These are phyloP conservation scores for Nothoprocta pentlandii DNA, from an alignment of 2,113 vertebrate genomes.

Conservation along the genomic window DNA sequence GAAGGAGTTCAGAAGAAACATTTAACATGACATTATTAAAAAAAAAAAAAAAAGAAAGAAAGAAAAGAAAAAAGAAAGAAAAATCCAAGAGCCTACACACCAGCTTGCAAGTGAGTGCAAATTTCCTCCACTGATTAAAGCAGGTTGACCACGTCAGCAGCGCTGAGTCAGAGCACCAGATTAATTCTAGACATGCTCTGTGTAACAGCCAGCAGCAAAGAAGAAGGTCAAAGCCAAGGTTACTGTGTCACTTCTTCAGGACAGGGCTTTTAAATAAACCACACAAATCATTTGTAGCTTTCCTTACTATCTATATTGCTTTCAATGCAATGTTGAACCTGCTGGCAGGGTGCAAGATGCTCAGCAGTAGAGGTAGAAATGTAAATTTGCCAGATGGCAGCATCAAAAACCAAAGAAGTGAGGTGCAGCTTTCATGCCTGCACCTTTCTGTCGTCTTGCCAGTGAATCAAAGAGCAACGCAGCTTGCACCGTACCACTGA, in stretches of 20 bases:
- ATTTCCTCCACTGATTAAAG: constrained; percentile 49
- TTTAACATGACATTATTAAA: constrained; percentile 24
- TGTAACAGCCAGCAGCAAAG: background rate
- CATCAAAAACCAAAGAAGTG: background rate
- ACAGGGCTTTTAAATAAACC: constrained; percentile 7
- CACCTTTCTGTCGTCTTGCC: background rate
- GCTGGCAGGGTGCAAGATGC: background rate
- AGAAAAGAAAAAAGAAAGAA: background rate
- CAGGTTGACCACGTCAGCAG: background rate
- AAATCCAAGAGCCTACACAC: background rate
- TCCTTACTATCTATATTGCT: background rate
- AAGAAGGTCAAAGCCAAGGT: constrained; percentile 57
- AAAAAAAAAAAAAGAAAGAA: background rate
- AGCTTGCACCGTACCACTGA: background rate
- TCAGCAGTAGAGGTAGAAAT: background rate
- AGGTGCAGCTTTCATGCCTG: background rate
- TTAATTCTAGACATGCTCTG: constrained; percentile 54
- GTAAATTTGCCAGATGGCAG: background rate
- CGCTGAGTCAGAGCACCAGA: constrained; percentile 37
- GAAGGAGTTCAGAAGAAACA: background rate
- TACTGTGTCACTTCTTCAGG: constrained; percentile 11
- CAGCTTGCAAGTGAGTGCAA: constrained; percentile 12
- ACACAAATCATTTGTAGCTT: background rate
- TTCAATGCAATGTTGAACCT: background rate
- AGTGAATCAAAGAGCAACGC: background rate